These are phyloP conservation scores for Meleagris gallopavo DNA, from an alignment of 2,113 vertebrate genomes.

Conservation along the genomic window DNA sequence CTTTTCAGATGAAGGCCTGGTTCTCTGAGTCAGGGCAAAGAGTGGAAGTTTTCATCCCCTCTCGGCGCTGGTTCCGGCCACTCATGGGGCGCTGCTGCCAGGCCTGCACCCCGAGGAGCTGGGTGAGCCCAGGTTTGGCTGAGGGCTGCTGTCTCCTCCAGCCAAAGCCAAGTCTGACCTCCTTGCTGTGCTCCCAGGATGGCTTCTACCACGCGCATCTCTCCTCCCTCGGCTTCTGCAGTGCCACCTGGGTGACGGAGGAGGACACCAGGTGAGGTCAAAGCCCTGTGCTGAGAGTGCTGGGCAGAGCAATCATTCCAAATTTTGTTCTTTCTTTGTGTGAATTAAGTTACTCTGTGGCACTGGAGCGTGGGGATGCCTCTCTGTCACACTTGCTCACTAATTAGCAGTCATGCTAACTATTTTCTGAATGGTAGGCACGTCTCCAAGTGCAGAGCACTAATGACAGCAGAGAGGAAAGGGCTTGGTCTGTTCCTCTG, in stretches of 20 bases:
- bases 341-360: not conserved
- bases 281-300: not conserved
- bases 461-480: not conserved
- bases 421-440: not conserved
- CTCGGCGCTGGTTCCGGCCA: slow-evolving; percentile 23
- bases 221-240: slow-evolving; percentile 54
- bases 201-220: slow-evolving; percentile 64
- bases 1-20: slow-evolving; percentile 43
- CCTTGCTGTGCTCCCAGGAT: not conserved
- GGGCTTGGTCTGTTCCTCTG: not conserved
- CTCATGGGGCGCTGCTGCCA: slow-evolving; percentile 76
- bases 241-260: slow-evolving; percentile 70
- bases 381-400: rapidly evolving
- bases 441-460: not conserved
- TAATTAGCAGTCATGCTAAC: not conserved
- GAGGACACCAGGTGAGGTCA: slow-evolving; percentile 74
- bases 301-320: not conserved
- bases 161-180: no score
- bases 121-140: slow-evolving; percentile 62
- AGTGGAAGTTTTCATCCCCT: slow-evolving; percentile 70
- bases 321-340: not conserved
- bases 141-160: no score
- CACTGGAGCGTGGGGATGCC: not conserved
- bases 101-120: slow-evolving; percentile 78
- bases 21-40: slow-evolving; percentile 4